phyloP scores from a whole-genome alignment of 2,113 vertebrate species.

The Holacanthus passer region DNA sequence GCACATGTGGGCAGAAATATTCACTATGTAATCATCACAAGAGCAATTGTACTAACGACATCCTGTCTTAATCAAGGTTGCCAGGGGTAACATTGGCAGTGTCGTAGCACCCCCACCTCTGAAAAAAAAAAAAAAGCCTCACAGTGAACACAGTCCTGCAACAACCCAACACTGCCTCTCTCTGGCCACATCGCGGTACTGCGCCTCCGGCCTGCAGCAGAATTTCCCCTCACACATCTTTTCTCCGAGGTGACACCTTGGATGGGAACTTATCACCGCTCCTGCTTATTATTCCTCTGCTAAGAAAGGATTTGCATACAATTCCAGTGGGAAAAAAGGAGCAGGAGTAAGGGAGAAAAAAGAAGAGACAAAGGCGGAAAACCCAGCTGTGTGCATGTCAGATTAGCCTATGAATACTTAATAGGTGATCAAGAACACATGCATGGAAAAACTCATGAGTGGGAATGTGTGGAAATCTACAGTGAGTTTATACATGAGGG shows the following conservation, averaged over 20 bases:
- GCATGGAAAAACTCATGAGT: constrained; percentile 9
- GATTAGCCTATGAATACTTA: constrained; percentile 53
- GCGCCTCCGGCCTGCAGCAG: neutral
- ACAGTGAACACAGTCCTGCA: neutral
- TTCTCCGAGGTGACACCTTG: constrained; percentile 48
- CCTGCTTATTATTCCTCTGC: constrained; percentile 55
- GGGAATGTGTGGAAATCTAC: constrained; percentile 9
- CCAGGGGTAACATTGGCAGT: constrained; percentile 64
- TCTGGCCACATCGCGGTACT: constrained; percentile 21
- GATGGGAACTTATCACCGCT: constrained; percentile 47
- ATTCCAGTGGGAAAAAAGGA: constrained; percentile 21
- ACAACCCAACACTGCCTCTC: constrained; percentile 70
- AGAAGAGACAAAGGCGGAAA: constrained; percentile 24
- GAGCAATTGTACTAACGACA: constrained; percentile 56
- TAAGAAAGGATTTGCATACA: constrained; percentile 59
- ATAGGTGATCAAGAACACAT: constrained; percentile 30
- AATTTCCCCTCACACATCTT: constrained; percentile 24
- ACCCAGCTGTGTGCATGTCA: constrained; percentile 31
- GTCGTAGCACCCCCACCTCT: neutral
- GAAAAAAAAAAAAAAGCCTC: neutral
- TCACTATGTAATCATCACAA: constrained; percentile 69
- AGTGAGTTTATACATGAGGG: constrained; percentile 12
- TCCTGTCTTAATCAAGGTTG: constrained; percentile 76
- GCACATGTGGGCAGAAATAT: constrained; percentile 62
- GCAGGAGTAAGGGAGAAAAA: neutral